Conservation (phyloP, 2,888 invertebrate species). For the Acronicta aceris region DNA sequence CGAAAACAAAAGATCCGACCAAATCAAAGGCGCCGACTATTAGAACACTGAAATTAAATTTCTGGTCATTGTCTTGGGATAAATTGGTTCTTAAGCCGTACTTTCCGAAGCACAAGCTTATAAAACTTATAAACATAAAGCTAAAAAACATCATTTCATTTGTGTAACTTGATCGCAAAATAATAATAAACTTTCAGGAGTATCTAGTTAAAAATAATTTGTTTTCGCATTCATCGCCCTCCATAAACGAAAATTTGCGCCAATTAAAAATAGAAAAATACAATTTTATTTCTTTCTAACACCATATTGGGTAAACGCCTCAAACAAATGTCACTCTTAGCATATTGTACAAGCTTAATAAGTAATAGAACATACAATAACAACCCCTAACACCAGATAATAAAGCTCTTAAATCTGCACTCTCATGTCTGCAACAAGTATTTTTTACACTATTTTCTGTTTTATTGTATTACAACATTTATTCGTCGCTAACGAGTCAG, state of each 20-base stretch:
- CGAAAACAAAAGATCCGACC: too few species aligned
- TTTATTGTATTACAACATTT: slow-evolving; percentile 85
- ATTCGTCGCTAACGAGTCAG: slow-evolving; percentile 84
- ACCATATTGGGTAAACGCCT: slow-evolving; percentile 87
- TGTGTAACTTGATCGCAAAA: slow-evolving; percentile 17
- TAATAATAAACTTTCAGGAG: slow-evolving; percentile 49
- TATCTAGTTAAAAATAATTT: slow-evolving; percentile 66
- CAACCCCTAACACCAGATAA: slow-evolving; percentile 37
- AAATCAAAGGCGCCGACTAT: too few species aligned
- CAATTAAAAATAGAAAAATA: slow-evolving; percentile 86
- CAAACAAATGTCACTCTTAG: slow-evolving; percentile 83
- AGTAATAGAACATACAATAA: slow-evolving; percentile 31
- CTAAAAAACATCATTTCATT: too few species aligned
- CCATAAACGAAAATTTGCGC: slow-evolving; percentile 70
- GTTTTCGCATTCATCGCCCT: slow-evolving; percentile 59
- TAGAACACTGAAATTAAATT: too few species aligned
- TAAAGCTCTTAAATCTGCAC: slow-evolving; percentile 38
- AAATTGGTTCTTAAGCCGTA: too few species aligned
- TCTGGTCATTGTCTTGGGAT: too few species aligned
- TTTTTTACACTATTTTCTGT: slow-evolving; percentile 84
- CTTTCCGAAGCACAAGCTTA: too few species aligned
- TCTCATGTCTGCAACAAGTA: slow-evolving; percentile 59
- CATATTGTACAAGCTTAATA: slow-evolving; percentile 49
- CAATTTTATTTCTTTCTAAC: slow-evolving; percentile 76
- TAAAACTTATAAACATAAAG: too few species aligned